phyloP scores from a whole-genome alignment of 2,888 invertebrate species.

The Hypolimnas misippus region DNA sequence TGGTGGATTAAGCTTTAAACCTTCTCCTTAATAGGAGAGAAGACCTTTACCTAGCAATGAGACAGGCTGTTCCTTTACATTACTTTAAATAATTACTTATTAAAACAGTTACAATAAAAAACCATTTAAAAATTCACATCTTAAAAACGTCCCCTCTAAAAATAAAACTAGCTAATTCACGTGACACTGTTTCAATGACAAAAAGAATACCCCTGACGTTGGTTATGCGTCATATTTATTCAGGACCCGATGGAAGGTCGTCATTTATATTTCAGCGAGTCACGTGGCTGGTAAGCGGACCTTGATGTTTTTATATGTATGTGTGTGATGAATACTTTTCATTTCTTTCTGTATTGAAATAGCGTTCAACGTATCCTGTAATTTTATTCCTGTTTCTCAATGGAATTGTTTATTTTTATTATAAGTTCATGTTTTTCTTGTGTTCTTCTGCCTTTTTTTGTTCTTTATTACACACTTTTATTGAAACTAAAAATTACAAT shows the following conservation, averaged over 20 bases:
- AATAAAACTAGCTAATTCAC: conserved; percentile 22
- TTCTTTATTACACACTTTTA: neutral
- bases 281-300: conserved; percentile 24
- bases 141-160: neutral
- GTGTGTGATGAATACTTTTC: conserved; percentile 12
- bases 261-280: conserved; percentile 19
- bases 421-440: neutral
- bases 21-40: too few relatives aligned
- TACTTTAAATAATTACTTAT: neutral
- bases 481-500: too few relatives aligned
- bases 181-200: conserved; percentile 15
- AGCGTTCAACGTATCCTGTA: conserved; percentile 3
- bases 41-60: too few relatives aligned
- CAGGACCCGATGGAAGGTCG: conserved; percentile 30
- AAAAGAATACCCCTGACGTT: conserved; percentile 14
- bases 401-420: neutral
- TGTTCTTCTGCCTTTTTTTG: neutral
- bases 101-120: neutral
- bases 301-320: neutral
- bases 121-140: neutral
- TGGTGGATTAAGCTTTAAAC: too few relatives aligned
- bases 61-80: too few relatives aligned
- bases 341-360: conserved; percentile 8
- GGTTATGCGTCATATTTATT: conserved; percentile 28
- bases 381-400: neutral